Evolutionary conservation across 2,888 invertebrate genomes (phyloP).

Genomic region (Proisotoma minuta): DNA sequence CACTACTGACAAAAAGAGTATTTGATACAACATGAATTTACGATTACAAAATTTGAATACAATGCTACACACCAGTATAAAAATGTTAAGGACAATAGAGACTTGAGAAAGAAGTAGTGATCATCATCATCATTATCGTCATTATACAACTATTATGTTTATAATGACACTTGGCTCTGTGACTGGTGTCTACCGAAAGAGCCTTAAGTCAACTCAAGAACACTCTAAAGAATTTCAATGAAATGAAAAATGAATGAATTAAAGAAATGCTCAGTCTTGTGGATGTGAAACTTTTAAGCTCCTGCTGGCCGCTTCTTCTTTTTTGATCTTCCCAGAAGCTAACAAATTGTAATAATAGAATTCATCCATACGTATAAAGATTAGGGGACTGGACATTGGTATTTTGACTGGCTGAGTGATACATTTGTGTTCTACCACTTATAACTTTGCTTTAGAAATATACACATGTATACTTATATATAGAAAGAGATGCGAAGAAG

Average conservation of each 20-base stretch:
- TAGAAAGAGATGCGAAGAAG: too few species aligned
- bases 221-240: constrained; percentile 4
- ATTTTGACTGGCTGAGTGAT: too few species aligned
- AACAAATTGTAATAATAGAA: too few species aligned
- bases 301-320: constrained; percentile 1
- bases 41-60: constrained; percentile 19
- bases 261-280: not conserved
- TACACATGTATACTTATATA: too few species aligned
- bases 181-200: not conserved
- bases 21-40: constrained; percentile 14
- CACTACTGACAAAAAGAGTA: too few species aligned
- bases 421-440: too few species aligned
- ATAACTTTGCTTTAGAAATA: too few species aligned
- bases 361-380: too few species aligned
- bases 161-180: constrained; percentile 12
- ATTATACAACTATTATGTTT: constrained; percentile 17
- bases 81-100: constrained; percentile 19
- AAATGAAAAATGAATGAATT: constrained; percentile 4
- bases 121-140: constrained; percentile 19
- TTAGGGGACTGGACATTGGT: too few species aligned
- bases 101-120: constrained; percentile 12
- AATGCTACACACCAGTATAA: constrained; percentile 12
- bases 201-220: not conserved
- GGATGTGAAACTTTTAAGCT: not conserved
- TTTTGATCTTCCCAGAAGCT: constrained; percentile 2